Percentiles rank a stretch among this genome's conserved stretches.
Evolutionary conservation across 2,113 vertebrate species (phyloP).

Genomic region (Platichthys flesus): DNA sequence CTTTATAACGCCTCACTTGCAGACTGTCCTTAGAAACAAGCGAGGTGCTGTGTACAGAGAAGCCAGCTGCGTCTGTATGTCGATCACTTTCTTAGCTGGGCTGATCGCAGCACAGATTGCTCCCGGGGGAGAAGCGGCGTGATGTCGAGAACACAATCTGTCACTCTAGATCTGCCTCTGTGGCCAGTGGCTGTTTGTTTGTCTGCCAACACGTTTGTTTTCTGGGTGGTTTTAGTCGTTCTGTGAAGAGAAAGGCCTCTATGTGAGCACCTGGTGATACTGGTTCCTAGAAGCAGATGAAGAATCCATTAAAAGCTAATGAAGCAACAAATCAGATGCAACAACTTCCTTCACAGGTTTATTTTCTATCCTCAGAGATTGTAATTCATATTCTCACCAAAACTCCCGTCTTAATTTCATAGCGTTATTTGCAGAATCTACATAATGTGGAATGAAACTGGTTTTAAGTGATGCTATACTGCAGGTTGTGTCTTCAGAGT

Average conservation of each 20-base stretch:
- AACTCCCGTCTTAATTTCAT: background rate
- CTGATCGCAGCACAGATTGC: constrained; percentile 41
- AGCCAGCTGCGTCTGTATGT: constrained; percentile 9
- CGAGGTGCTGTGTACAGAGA: no score
- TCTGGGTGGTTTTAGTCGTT: background rate
- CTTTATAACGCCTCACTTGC: background rate
- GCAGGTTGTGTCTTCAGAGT: constrained; percentile 17
- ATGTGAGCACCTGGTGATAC: background rate
- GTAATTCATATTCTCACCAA: background rate
- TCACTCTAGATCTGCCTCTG: constrained; percentile 29
- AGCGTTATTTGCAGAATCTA: background rate
- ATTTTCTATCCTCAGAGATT: background rate
- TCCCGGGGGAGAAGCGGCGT: background rate
- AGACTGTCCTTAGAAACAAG: background rate
- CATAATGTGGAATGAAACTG: constrained; percentile 4
- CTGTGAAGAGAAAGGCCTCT: background rate
- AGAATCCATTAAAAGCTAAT: constrained; percentile 4
- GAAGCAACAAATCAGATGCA: background rate
- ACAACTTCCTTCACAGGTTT: background rate
- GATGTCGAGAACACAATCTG: constrained; percentile 22
- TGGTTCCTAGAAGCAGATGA: background rate
- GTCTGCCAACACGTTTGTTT: background rate
- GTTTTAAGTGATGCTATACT: constrained; percentile 6
- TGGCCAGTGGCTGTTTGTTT: constrained; percentile 2
- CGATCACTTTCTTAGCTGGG: constrained; percentile 22